A percentile compares a stretch with the other conserved stretches of the same genome.
These are phyloP conservation scores for Acleris sparsana DNA, from an alignment of 2,888 invertebrate genomes.

Conservation along the genomic window DNA sequence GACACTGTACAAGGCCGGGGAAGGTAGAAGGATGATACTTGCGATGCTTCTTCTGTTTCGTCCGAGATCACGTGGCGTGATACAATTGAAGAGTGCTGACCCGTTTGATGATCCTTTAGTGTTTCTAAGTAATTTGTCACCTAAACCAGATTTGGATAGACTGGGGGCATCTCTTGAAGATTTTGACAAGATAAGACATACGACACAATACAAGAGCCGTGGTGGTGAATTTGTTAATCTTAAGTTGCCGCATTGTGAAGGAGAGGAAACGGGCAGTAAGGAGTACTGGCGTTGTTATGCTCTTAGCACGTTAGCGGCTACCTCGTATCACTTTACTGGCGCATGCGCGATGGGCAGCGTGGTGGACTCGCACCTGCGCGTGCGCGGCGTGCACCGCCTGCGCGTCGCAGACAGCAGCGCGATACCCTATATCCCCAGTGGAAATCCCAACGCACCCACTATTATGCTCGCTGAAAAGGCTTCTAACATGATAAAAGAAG, in stretches of 20 bases:
- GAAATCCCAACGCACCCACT: constrained; percentile 38
- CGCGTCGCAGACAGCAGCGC: constrained; percentile 39
- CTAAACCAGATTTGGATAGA: constrained; percentile 11
- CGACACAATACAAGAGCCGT: too few relatives aligned
- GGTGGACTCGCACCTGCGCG: constrained; percentile 22
- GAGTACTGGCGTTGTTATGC: constrained; percentile 31
- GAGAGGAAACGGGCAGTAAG: too few relatives aligned
- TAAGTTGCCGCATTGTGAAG: too few relatives aligned
- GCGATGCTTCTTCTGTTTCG: neutral
- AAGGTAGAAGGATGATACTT: constrained; percentile 11
- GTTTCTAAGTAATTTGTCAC: constrained; percentile 4
- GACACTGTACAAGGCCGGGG: constrained; percentile 11
- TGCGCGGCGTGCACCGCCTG: constrained; percentile 27
- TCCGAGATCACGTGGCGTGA: constrained; percentile 25
- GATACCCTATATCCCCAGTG: constrained; percentile 35
- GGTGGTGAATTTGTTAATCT: too few relatives aligned
- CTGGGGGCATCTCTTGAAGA: constrained; percentile 10
- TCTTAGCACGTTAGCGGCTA: neutral
- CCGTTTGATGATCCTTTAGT: constrained; percentile 26
- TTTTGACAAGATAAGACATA: constrained; percentile 5
- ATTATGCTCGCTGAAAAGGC: constrained; percentile 41
- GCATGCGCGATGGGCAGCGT: constrained; percentile 26
- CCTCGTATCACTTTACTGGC: constrained; percentile 16
- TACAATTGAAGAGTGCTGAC: constrained; percentile 20
- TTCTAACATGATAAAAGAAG: constrained; percentile 38